Conservation (phyloP, 2,113 vertebrate genomes). For the Corapipo altera region DNA sequence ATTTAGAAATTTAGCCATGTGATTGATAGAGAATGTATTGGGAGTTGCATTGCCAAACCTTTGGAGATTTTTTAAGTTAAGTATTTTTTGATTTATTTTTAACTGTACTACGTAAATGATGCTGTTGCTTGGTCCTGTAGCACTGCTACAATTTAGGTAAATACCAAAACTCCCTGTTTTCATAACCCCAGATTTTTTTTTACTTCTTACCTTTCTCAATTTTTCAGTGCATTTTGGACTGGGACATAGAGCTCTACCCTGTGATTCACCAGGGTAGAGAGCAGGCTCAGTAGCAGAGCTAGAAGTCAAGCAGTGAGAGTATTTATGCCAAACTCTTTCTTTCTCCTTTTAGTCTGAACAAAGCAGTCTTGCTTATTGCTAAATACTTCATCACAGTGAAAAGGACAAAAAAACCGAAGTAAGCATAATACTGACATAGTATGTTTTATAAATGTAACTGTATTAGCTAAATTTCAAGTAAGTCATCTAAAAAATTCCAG, state of each 20-base stretch:
- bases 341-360: not conserved
- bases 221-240: not conserved
- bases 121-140: not conserved
- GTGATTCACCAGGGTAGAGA: not conserved
- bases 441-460: not conserved
- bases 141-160: not conserved
- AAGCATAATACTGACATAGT: not conserved
- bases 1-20: not conserved
- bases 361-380: not conserved
- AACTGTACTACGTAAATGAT: not conserved
- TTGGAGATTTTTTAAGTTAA: not conserved
- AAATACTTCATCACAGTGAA: slow-evolving; percentile 27
- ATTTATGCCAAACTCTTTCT: not conserved
- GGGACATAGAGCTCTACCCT: not conserved
- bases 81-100: not conserved
- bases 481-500: slow-evolving; percentile 39
- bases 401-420: not conserved
- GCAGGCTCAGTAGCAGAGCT: not conserved
- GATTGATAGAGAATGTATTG: not conserved
- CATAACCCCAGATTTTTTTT: not conserved
- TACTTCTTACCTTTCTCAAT: not conserved
- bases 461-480: slow-evolving; percentile 51
- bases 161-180: not conserved
- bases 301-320: not conserved
- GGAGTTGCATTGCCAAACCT: not conserved